These are phyloP conservation scores for Blennius ocellaris DNA, from an alignment of 2,113 vertebrate species.

Conservation along the genomic window DNA sequence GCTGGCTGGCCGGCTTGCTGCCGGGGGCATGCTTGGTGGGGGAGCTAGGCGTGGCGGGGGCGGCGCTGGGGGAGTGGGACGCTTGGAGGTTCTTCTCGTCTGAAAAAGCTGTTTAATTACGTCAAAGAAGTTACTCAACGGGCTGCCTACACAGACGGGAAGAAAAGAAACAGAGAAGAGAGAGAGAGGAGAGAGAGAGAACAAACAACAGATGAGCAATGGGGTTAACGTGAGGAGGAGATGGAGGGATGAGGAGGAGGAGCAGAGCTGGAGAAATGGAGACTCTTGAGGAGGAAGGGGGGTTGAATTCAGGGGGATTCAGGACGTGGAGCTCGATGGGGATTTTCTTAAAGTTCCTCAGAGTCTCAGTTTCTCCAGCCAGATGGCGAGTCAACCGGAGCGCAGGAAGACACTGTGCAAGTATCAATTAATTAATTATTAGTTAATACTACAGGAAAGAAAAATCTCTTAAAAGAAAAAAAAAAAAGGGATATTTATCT, in stretches of 20 bases:
- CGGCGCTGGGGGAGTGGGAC: conserved; percentile 87
- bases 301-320: too few relatives aligned
- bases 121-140: conserved; percentile 99
- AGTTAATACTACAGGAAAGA: too few relatives aligned
- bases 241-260: conserved; percentile 78
- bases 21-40: conserved; percentile 90
- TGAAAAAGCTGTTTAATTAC: conserved; percentile 99
- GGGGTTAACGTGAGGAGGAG: conserved; percentile 83
- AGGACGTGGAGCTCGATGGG: not conserved
- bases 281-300: conserved; percentile 25
- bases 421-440: too few relatives aligned
- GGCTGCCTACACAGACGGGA: conserved; percentile 91
- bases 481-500: too few relatives aligned
- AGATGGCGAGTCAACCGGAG: conserved; percentile 26
- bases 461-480: too few relatives aligned
- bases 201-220: conserved; percentile 93
- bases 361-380: conserved; percentile 64
- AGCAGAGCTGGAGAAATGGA: conserved; percentile 71
- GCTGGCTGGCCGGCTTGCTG: conserved; percentile 89
- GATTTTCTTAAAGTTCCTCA: not conserved
- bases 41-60: conserved; percentile 82
- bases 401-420: conserved; percentile 22
- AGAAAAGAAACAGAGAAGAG: conserved; percentile 79
- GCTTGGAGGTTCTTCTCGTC: conserved; percentile 99
- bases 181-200: conserved; percentile 78